Evolutionary conservation across 2,113 vertebrate species (phyloP).

Genomic region (Camelus bactrianus): DNA sequence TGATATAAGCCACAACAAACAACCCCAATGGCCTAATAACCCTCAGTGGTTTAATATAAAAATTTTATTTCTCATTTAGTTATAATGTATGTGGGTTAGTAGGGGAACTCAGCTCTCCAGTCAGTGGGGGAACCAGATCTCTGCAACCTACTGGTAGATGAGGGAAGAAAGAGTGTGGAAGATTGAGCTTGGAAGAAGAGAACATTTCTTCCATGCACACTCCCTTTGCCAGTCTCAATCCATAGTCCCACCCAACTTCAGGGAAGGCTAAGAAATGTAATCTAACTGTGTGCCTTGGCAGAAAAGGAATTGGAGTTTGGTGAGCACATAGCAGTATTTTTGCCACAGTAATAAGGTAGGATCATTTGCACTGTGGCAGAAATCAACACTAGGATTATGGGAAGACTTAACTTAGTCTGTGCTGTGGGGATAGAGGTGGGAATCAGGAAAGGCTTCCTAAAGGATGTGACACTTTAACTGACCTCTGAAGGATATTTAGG

Average conservation of each 20-base stretch:
- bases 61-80: conserved; percentile 3
- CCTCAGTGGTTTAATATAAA: neutral
- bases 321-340: neutral
- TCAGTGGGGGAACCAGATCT: neutral
- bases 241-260: neutral
- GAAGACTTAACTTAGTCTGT: neutral
- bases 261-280: neutral
- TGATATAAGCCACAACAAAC: neutral
- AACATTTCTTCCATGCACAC: neutral
- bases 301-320: conserved; percentile 20
- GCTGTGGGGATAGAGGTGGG: neutral
- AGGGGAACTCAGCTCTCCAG: neutral
- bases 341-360: neutral
- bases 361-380: neutral
- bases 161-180: neutral
- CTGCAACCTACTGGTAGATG: neutral
- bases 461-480: neutral
- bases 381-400: neutral
- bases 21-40: neutral
- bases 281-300: neutral
- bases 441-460: neutral
- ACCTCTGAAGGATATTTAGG: conserved; percentile 27
- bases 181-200: neutral
- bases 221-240: neutral
- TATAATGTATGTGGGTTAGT: neutral